Conservation (phyloP, 2,888 invertebrate species). For the Apodemia zela region DNA sequence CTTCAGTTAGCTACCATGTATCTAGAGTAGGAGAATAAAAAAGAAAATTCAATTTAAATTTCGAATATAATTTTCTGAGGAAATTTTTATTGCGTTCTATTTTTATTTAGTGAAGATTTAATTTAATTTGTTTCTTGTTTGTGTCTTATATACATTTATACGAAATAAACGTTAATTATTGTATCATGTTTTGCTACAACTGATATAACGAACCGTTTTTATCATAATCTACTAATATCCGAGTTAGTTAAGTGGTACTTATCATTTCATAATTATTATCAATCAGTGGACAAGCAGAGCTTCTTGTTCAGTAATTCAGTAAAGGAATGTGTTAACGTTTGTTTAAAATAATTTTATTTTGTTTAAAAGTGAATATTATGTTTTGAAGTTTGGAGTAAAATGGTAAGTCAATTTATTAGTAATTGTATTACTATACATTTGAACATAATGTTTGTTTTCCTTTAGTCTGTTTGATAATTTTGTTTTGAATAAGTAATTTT, state of each 20-base stretch:
- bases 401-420: conserved; percentile 16
- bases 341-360: not conserved
- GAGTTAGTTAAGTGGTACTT: conserved; percentile 7
- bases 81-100: not conserved
- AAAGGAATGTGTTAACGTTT: not conserved
- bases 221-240: conserved; percentile 13
- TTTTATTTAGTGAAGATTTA: not conserved
- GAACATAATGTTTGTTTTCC: not conserved
- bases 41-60: not conserved
- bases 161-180: not conserved
- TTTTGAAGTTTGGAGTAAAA: not conserved
- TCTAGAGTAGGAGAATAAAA: not conserved
- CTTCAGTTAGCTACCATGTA: not conserved
- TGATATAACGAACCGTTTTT: conserved; percentile 5
- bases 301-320: conserved; percentile 7
- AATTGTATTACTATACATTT: not conserved
- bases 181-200: conserved; percentile 3
- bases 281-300: conserved; percentile 12
- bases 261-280: conserved; percentile 13
- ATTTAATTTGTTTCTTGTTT: conserved; percentile 4
- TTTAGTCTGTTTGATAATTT: not conserved
- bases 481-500: no score
- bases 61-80: not conserved
- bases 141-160: not conserved
- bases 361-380: conserved; percentile 1